Percentiles rank a stretch among this genome's conserved stretches.
phyloP scores from a whole-genome alignment of 2,113 vertebrate genomes.

The Craseonycteris thonglongyai region DNA sequence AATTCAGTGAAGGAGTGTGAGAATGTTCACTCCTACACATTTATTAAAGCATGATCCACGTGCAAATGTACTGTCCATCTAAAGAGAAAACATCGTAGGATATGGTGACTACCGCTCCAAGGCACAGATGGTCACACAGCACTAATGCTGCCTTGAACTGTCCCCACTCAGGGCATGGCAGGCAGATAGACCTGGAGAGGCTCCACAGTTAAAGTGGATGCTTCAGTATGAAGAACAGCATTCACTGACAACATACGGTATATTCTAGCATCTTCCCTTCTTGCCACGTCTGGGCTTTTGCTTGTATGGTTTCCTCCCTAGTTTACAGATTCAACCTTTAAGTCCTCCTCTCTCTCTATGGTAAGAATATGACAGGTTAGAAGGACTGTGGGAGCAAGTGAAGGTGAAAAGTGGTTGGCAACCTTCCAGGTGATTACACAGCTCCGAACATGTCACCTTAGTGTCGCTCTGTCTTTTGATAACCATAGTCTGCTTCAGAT shows the following conservation, averaged over 20 bases:
- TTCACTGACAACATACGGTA: background rate
- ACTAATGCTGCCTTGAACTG: background rate
- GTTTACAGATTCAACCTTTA: background rate
- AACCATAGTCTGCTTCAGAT: slow-evolving; percentile 52
- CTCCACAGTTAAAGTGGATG: background rate
- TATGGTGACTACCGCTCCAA: background rate
- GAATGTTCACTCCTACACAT: background rate
- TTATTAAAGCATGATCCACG: background rate
- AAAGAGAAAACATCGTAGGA: background rate
- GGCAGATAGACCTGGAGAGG: background rate
- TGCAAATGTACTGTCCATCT: background rate
- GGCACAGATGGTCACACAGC: background rate
- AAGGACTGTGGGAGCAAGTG: background rate
- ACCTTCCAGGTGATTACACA: slow-evolving; percentile 1
- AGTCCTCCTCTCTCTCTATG: background rate
- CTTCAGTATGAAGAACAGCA: background rate
- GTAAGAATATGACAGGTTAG: background rate
- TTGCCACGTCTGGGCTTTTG: background rate
- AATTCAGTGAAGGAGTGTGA: background rate
- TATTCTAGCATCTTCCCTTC: background rate
- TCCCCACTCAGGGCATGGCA: background rate
- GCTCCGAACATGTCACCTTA: slow-evolving; percentile 2
- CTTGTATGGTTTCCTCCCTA: background rate
- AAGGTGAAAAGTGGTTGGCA: background rate
- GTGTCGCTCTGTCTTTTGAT: slow-evolving; percentile 29